A percentile compares a stretch with the other conserved stretches of the same genome.
These are phyloP conservation scores for Dermatemys mawii DNA, from an alignment of 2,113 vertebrate genomes.

Conservation along the genomic window DNA sequence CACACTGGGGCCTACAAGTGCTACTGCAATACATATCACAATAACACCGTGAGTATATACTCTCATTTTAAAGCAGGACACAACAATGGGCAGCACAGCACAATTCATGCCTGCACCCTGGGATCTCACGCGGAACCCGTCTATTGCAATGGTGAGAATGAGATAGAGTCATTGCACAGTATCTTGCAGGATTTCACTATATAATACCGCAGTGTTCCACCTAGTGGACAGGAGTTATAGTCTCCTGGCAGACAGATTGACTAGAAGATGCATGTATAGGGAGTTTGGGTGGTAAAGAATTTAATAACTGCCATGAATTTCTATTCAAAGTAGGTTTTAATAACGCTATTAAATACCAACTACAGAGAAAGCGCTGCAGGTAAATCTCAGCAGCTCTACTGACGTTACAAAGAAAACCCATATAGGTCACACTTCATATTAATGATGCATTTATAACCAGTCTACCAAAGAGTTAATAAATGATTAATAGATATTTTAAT, in stretches of 20 bases:
- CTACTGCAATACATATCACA: background rate
- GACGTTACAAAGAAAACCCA: constrained; percentile 34
- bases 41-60: background rate
- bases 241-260: constrained; percentile 24
- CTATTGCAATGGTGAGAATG: background rate
- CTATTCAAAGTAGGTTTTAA: constrained; percentile 42
- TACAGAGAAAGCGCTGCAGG: background rate
- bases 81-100: background rate
- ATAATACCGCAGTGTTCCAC: background rate
- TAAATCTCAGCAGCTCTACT: background rate
- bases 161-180: background rate
- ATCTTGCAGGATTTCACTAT: background rate
- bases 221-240: constrained; percentile 40
- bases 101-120: background rate
- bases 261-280: constrained; percentile 25
- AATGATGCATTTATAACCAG: constrained; percentile 40
- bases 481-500: constrained; percentile 38
- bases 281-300: constrained; percentile 20
- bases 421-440: background rate
- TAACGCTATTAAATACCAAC: constrained; percentile 27
- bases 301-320: constrained; percentile 26
- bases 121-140: background rate
- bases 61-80: background rate
- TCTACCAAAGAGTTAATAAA: constrained; percentile 37
- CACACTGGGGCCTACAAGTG: background rate